Conservation (phyloP, 1,140 invertebrate genomes). For the Drosophila bipectinata region DNA sequence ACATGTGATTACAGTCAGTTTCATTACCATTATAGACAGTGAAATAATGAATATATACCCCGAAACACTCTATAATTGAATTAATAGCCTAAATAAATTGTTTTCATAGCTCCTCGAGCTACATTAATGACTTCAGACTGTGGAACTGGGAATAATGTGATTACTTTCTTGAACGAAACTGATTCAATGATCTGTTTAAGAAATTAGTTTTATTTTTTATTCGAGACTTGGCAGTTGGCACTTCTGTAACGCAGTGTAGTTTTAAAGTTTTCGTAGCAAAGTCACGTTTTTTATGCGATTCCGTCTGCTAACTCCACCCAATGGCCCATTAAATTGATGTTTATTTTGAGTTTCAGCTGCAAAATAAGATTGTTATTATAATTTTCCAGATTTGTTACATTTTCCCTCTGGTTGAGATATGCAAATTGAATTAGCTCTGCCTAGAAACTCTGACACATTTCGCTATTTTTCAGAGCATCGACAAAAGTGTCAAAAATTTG, state of each 20-base stretch:
- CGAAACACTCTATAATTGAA: not conserved
- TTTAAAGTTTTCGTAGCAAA: conserved; percentile 43
- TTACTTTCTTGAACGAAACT: conserved; percentile 7
- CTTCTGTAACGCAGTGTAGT: conserved; percentile 24
- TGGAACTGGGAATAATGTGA: conserved; percentile 11
- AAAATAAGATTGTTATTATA: conserved; percentile 47
- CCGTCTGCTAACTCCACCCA: conserved; percentile 13
- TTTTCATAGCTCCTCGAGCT: conserved; percentile 3
- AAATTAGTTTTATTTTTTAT: too few species aligned
- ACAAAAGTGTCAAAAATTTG: conserved; percentile 39
- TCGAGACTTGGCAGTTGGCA: not conserved
- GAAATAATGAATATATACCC: conserved; percentile 5
- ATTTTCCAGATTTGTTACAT: conserved; percentile 40
- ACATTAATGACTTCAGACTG: conserved; percentile 5
- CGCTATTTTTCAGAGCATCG: conserved; percentile 15
- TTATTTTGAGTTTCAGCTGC: conserved; percentile 37
- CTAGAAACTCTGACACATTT: conserved; percentile 26
- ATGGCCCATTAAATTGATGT: conserved; percentile 53
- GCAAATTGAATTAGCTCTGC: conserved; percentile 52
- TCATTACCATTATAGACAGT: not conserved
- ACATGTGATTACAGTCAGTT: conserved; percentile 12
- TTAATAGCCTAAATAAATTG: conserved; percentile 11
- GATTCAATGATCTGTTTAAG: not conserved
- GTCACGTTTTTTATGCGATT: conserved; percentile 68
- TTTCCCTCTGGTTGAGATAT: conserved; percentile 28